Evolutionary conservation across 2,113 vertebrate species (phyloP).

Genomic region (Regulus satrapa): DNA sequence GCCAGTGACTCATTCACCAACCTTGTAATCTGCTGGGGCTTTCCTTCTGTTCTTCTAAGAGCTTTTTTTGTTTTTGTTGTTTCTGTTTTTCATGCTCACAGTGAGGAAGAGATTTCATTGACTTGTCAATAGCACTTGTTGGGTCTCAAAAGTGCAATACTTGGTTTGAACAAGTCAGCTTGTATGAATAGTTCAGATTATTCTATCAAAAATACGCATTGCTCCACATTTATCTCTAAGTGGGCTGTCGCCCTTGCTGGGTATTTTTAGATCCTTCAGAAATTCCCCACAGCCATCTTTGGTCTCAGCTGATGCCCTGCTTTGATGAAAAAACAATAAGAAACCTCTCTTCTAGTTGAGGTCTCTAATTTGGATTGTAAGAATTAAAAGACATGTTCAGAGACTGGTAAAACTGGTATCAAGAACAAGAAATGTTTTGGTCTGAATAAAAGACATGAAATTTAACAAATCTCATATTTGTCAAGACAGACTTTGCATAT

Average conservation of each 20-base stretch:
- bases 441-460: background rate
- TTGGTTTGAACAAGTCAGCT: slow-evolving; percentile 32
- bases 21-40: background rate
- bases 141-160: background rate
- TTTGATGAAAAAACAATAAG: background rate
- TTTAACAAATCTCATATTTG: background rate
- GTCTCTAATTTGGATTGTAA: background rate
- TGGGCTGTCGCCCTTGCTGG: slow-evolving; percentile 33
- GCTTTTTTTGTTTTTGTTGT: background rate
- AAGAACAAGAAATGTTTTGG: background rate
- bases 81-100: background rate
- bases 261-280: slow-evolving; percentile 57
- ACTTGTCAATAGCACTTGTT: background rate
- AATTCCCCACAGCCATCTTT: slow-evolving; percentile 43
- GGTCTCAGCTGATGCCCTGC: background rate
- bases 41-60: slow-evolving; percentile 14
- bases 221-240: slow-evolving; percentile 46
- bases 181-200: slow-evolving; percentile 48
- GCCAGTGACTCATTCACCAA: background rate
- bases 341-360: background rate
- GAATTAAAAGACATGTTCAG: background rate
- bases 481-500: background rate
- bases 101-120: background rate
- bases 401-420: background rate
- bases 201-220: slow-evolving; percentile 51